Evolutionary conservation across 1,140 invertebrate genomes (phyloP), one percentile per base, ranked within the genome.

Genomic region (Parapsyche elsis): DNA sequence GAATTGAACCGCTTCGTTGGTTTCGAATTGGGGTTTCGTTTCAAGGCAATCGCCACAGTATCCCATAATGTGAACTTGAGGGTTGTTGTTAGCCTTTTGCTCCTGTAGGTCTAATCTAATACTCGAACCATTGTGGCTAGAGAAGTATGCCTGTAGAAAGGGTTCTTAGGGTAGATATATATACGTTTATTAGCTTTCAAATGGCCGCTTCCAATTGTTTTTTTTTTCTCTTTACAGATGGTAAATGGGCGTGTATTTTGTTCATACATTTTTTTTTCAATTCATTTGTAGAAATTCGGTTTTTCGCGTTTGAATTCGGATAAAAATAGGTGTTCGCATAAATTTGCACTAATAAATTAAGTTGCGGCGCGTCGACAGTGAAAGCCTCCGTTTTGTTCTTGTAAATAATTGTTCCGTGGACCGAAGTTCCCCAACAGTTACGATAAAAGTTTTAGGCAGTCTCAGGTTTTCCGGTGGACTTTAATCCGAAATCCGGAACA

Each of bases 341-440:
- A 71, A 71, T 38, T 73, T n/a, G 16, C 9, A 46, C 23, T 9
- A 21, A 75, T 75, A 75, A 75, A 75, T 75, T 75, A n/a, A n/a
- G 38, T 12, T 12, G 38, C 30, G n/a, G 73, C 23, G 73, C 23
- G 49, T 7, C 46, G 73, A 57, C 46, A 57, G 21, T 57, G 46
- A 75, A 75, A 57, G 73, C 73, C 24, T 23, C 23, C 73, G 73
- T 75, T 75, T 75, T 75, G 73, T 75, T 57, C 73, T 57, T 57
- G 49, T 75, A 75, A 75, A 75, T 75, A 75, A 75, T 75, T 75
- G 46, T 75, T 73, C 16, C 24, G 24, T 21, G 23, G 19, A 24
- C 9, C 71, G 23, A 46, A 45, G 71, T 73, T 73, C 45, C n/a
- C 16, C 73, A n/a, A 9, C 59, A 61, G 64, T 67, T 12, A 19